Percentiles rank a stretch among this genome's conserved stretches.
These are phyloP conservation scores for Gallinago media DNA, from an alignment of 2,113 vertebrate species.

Conservation along the genomic window DNA sequence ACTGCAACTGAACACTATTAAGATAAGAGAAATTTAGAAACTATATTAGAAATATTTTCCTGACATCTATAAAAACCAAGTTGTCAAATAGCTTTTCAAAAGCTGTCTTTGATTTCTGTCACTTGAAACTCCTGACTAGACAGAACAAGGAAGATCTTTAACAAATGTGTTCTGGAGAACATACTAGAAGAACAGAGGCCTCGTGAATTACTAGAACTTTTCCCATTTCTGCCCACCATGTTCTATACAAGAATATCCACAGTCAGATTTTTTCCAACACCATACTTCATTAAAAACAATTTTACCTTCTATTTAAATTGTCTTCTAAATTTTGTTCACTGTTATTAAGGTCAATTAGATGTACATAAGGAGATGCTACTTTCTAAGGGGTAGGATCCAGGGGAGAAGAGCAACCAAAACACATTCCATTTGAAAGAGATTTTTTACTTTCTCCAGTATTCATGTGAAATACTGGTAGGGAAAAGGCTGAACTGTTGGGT, in stretches of 20 bases:
- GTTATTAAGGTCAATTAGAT: background rate
- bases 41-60: background rate
- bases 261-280: background rate
- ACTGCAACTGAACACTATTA: background rate
- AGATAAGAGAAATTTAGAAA: background rate
- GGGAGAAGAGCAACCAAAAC: background rate
- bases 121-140: background rate
- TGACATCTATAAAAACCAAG: background rate
- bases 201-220: fast-evolving
- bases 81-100: background rate
- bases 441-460: background rate
- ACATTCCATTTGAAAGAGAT: background rate
- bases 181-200: background rate
- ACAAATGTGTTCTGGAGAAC: background rate
- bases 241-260: background rate
- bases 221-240: background rate
- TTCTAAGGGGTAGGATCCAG: background rate
- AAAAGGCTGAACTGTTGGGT: background rate
- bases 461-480: background rate
- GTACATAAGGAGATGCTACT: background rate
- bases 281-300: background rate
- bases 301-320: background rate
- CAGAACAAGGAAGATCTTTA: background rate
- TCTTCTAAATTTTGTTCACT: background rate
- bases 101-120: background rate